A percentile compares a stretch with the other conserved stretches of the same genome.
Evolutionary conservation across 2,113 vertebrate genomes (phyloP).

Genomic region (Campylomormyrus tamandua): DNA sequence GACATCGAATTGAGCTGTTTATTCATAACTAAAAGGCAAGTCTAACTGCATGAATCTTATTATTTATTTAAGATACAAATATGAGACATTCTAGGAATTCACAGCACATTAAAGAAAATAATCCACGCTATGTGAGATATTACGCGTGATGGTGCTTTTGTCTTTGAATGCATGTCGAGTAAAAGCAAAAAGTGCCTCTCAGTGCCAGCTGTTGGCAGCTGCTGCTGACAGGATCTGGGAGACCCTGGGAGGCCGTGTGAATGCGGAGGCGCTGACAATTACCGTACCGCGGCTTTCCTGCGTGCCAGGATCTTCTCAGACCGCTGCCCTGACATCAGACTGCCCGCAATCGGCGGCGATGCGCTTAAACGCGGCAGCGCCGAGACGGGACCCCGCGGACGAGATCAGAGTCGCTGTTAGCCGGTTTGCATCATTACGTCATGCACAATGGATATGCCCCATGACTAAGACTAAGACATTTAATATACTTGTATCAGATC

Average conservation of each 20-base stretch:
- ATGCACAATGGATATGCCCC: not conserved
- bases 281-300: not conserved
- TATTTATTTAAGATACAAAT: not conserved
- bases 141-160: not conserved
- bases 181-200: not conserved
- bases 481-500: not conserved
- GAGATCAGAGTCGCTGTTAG: not conserved
- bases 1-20: not conserved
- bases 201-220: constrained; percentile 10
- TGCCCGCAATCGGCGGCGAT: not conserved
- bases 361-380: not conserved
- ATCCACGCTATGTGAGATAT: not conserved
- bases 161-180: not conserved
- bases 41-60: not conserved
- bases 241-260: constrained; percentile 15
- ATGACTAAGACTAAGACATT: not conserved
- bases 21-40: not conserved
- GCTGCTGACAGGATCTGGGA: constrained; percentile 15
- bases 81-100: not conserved
- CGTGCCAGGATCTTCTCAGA: constrained; percentile 22
- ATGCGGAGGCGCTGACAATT: constrained; percentile 15
- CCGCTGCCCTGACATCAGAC: constrained; percentile 22
- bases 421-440: not conserved
- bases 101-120: not conserved
- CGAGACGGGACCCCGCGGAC: not conserved